A percentile compares a stretch with the other conserved stretches of the same genome.
phyloP scores from a whole-genome alignment of 2,797 vertebrate genomes.

The Channallabes apus region DNA sequence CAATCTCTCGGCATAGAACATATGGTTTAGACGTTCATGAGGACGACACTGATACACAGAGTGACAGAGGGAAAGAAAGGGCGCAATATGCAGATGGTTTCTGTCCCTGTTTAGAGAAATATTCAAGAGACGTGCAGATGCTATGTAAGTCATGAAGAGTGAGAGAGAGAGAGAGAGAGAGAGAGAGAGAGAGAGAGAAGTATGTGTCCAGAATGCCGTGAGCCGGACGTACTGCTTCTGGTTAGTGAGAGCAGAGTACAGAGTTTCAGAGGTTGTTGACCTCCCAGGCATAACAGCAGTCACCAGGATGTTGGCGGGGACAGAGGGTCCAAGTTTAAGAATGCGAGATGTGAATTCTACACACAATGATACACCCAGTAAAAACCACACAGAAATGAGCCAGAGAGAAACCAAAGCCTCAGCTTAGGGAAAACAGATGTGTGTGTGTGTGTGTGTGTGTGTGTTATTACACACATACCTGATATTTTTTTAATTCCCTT shows the following conservation, averaged over 20 bases:
- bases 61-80: constrained; percentile 23
- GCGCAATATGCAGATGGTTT: constrained; percentile 32
- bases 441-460: no score
- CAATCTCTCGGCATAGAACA: background rate
- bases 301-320: constrained; percentile 79
- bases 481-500: constrained; percentile 29
- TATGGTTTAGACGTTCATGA: constrained; percentile 28
- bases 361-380: constrained; percentile 69
- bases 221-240: constrained; percentile 45
- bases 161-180: background rate
- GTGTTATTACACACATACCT: background rate
- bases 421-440: constrained; percentile 41
- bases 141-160: constrained; percentile 46
- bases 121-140: constrained; percentile 48
- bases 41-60: background rate
- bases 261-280: constrained; percentile 58
- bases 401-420: constrained; percentile 34
- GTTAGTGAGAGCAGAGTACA: constrained; percentile 41
- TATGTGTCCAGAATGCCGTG: constrained; percentile 39
- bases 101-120: constrained; percentile 47
- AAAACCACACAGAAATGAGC: constrained; percentile 53
- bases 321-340: constrained; percentile 83
- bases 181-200: background rate
- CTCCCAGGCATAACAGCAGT: constrained; percentile 52
- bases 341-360: constrained; percentile 72